Conservation (phyloP, 2,797 vertebrate genomes). For the Megaceryle alcyon region DNA sequence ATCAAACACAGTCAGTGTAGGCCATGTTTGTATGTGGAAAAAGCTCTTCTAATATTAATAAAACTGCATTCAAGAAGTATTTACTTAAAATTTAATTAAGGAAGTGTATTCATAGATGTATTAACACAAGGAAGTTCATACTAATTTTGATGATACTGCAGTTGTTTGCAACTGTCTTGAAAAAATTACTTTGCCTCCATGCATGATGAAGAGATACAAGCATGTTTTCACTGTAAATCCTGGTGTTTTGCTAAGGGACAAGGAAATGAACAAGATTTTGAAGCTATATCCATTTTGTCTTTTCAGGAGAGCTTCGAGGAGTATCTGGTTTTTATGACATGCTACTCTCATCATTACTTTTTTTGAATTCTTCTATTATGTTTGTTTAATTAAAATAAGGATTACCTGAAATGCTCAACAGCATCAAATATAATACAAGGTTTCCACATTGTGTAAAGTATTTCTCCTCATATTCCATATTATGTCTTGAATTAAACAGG, state of each 20-base stretch:
- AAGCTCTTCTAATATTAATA: background rate
- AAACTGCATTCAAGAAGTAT: background rate
- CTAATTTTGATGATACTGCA: background rate
- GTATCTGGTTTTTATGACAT: background rate
- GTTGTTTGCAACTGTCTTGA: background rate
- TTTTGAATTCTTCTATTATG: background rate
- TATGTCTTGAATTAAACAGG: background rate
- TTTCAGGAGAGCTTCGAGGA: background rate
- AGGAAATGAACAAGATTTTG: background rate
- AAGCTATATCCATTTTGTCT: background rate
- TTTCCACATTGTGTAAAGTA: background rate
- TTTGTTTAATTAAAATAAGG: background rate
- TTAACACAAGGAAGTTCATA: background rate
- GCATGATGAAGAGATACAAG: background rate
- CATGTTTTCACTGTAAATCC: background rate
- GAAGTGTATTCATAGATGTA: background rate
- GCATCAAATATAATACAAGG: background rate
- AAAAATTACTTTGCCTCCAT: background rate
- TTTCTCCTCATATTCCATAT: background rate
- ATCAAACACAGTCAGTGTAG: fast-evolving
- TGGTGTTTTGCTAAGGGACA: background rate
- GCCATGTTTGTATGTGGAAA: background rate
- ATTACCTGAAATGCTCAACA: background rate
- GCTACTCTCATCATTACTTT: background rate
- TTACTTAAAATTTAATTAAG: background rate